phyloP scores from a whole-genome alignment of 2,113 vertebrate genomes.

The Notiomystis cincta region DNA sequence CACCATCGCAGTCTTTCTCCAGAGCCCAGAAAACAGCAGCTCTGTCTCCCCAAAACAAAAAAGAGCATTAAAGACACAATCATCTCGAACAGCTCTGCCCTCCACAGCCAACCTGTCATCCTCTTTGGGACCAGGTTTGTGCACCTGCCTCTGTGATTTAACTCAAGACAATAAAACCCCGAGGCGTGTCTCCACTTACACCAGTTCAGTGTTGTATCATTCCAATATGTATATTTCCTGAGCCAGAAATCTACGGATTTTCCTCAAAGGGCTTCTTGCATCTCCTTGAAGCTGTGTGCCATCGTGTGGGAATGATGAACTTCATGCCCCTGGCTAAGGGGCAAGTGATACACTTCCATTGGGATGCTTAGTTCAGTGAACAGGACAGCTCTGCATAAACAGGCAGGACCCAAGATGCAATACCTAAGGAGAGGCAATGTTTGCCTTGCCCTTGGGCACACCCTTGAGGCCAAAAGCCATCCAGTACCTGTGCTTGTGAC shows the following conservation, averaged over 20 bases:
- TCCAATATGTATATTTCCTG: background rate
- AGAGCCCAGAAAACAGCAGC: background rate
- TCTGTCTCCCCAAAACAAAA: background rate
- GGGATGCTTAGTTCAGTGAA: background rate
- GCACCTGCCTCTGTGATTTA: background rate
- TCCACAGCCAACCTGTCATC: background rate
- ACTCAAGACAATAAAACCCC: background rate
- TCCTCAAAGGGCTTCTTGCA: background rate
- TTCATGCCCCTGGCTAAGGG: background rate
- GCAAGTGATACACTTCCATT: background rate
- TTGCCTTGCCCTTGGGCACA: background rate
- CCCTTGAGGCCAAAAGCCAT: background rate
- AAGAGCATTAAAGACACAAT: background rate
- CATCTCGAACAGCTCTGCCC: background rate
- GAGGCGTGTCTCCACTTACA: background rate
- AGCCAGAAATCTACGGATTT: background rate
- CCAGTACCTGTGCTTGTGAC: background rate
- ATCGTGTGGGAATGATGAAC: accelerated
- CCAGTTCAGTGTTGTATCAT: background rate
- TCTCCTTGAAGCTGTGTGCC: background rate
- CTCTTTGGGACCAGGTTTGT: background rate
- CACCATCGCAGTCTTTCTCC: background rate
- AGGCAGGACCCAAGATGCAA: background rate
- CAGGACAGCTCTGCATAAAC: background rate
- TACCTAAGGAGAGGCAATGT: background rate